Evolutionary conservation across 2,797 vertebrate genomes (phyloP), one percentile per base, ranked within the genome.

Genomic region (Rhynchotus rufescens): DNA sequence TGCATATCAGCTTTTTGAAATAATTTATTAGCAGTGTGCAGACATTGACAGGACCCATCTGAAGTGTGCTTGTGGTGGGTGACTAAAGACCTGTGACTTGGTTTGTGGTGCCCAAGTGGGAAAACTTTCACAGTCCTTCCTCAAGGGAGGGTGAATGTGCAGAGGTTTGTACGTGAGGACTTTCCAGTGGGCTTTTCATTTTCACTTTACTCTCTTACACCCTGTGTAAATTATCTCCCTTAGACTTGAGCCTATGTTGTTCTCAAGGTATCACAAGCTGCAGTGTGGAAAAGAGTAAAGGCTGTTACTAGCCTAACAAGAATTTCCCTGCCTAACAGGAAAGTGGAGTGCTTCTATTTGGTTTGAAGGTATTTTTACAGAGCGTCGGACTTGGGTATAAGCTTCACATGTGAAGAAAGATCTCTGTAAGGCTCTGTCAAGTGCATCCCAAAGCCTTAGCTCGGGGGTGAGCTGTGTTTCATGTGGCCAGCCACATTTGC

Each of bases 401-500:
- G 30, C n/a, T 61, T 83, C 2, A 36, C 34, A 32, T 16, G 51
- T 73, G 51, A 45, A 25, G 45, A 45, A 45, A 28, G 40, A 47
- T 62, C 34, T 89, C 22, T 47, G 26, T 26, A 49, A 44, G 65
- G 32, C n/a, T 76, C 49, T 44, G 65, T 42, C 52, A 52, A 4
- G 21, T 42, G n/a, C 38, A 28, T 67, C 40, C 44, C 45, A 14
- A 42, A 47, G 42, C 60, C 45, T 52, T 47, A 2, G 2, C 36
- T 74, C 74, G 34, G 47, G 30, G 67, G 23, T 0, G 0, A 71
- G 57, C 16, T 54, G 26, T 2, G 0, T 74, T 72, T 77, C 34
- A 14, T 20, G 23, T 36, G 34, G 17, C 42, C 67, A 6, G 40
- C 8, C 47, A 30, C 8, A 82, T 36, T 76, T 42, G 19, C 20